These are phyloP conservation scores for Tenualosa ilisha DNA, from an alignment of 2,797 vertebrate species.

Conservation along the genomic window DNA sequence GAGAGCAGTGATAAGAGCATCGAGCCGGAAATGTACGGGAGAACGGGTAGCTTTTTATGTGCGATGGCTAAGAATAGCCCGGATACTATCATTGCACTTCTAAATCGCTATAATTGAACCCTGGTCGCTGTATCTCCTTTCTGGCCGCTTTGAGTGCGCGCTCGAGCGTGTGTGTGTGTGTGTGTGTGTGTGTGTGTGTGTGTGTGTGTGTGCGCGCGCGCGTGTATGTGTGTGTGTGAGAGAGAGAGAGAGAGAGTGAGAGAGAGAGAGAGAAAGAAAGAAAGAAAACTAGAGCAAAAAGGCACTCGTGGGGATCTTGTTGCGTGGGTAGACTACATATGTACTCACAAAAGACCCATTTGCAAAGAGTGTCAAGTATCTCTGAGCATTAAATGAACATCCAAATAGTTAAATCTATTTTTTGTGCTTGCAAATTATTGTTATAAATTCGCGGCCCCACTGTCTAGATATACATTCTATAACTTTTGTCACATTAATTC, in stretches of 20 bases:
- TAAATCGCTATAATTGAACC: constrained; percentile 58
- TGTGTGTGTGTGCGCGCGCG: constrained; percentile 29
- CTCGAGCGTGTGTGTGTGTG: constrained; percentile 18
- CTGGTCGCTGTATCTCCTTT: constrained; percentile 21
- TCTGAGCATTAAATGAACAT: constrained; percentile 9
- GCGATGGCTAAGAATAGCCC: constrained; percentile 53
- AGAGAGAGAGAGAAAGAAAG: too few species aligned
- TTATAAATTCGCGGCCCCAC: too few species aligned
- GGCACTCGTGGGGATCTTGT: constrained; percentile 42
- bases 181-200: constrained; percentile 31
- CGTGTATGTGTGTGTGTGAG: too few species aligned
- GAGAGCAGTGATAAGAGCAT: constrained; percentile 60
- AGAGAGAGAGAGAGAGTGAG: background rate
- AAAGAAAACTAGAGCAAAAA: background rate
- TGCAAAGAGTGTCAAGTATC: constrained; percentile 56
- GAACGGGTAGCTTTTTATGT: constrained; percentile 49
- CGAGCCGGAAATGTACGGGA: constrained; percentile 55
- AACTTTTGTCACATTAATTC: too few species aligned
- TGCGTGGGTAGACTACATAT: constrained; percentile 48
- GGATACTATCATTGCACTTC: constrained; percentile 51
- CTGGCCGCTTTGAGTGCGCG: constrained; percentile 8
- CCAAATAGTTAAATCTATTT: background rate
- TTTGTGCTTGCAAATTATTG: background rate
- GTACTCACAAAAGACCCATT: constrained; percentile 49
- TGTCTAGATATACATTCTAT: too few species aligned